Evolutionary conservation across 1,140 invertebrate genomes (phyloP).

Genomic region (Uloborus diversus): DNA sequence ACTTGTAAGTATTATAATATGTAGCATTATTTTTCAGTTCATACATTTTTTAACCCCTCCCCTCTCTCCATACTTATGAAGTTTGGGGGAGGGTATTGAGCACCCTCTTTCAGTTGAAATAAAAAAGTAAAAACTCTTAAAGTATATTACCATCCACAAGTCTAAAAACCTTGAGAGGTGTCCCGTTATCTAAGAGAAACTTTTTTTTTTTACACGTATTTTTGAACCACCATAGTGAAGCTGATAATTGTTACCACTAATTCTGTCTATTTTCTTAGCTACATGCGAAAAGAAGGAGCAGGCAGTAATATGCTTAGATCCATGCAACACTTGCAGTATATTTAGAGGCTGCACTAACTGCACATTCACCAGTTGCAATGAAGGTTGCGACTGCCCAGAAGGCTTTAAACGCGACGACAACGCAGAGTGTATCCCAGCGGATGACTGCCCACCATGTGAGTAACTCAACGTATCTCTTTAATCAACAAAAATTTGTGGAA

Average conservation of each 20-base stretch:
- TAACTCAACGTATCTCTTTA: no score
- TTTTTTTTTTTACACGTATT: no score
- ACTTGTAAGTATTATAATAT: not conserved
- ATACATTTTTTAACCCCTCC: no score
- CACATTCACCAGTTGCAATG: not conserved
- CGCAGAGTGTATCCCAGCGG: conserved; percentile 6
- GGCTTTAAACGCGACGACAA: conserved; percentile 25
- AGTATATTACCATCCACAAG: no score
- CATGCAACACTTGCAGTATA: conserved; percentile 23
- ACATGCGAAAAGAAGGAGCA: not conserved
- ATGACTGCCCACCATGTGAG: conserved; percentile 21
- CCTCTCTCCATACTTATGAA: no score
- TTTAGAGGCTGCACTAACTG: conserved; percentile 1
- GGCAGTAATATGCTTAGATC: conserved; percentile 10
- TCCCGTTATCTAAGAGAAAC: no score
- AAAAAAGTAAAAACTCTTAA: no score
- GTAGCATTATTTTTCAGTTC: not conserved
- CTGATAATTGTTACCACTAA: not conserved
- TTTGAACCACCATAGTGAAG: no score
- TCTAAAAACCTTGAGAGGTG: no score
- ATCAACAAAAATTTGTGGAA: no score
- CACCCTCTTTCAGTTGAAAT: no score
- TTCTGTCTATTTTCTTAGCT: not conserved
- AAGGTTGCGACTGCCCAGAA: conserved; percentile 28
- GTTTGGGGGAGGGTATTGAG: no score